Base-by-base conservation (phyloP, 2,113 vertebrate species). In the Nanorana parkeri region DNA sequence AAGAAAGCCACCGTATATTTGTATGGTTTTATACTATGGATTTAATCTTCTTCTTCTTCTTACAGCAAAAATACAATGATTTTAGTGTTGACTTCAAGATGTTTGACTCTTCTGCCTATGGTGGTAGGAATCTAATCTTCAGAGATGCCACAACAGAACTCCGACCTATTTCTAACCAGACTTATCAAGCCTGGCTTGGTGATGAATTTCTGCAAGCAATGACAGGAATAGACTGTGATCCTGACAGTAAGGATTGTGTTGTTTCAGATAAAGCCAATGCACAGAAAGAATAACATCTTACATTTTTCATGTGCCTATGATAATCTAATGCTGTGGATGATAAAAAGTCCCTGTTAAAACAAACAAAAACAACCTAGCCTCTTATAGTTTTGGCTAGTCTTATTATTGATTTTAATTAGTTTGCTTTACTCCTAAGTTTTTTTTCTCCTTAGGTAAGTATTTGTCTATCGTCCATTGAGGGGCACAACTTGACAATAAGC, bases 171-270 rank as follows among this genome's bases (percentile, higher is more conserved):
- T 83, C 88, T 72, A 88, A 84, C 0, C 93, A 96, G 41, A 93
- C 92, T 55, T 96, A 96, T 10, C 89, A 91, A 75, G 85, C 81
- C 0, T 99, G 97, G 97, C 90, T 99, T 90, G 96, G 97, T 24
- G 85, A 21, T 0, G 85, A 86, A 32, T 99, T 96, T 81, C 82
- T 95, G 41, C 88, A 76, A 2, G 94, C 92, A 54, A 77, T 98
- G 87, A 90, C 76, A 77, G 96, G 94, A 23, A 90, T 97, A 90
- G 93, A 94, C 90, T 99, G 98, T 69, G 84, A 94, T 83, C 79
- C 86, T 29, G 86, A 87, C 88, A 89, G 97, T 98, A 84, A 92
- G 90, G 29, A 56, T 17, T 19, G 21, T 21, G 4, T 60, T n/a
- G 29, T 56, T 56, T 29, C 17, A 60, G 36, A 7, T 26, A 32